A percentile compares a stretch with the other conserved stretches of the same genome.
phyloP scores from a whole-genome alignment of 2,888 invertebrate species.

The Rhyacophila evoluta region DNA sequence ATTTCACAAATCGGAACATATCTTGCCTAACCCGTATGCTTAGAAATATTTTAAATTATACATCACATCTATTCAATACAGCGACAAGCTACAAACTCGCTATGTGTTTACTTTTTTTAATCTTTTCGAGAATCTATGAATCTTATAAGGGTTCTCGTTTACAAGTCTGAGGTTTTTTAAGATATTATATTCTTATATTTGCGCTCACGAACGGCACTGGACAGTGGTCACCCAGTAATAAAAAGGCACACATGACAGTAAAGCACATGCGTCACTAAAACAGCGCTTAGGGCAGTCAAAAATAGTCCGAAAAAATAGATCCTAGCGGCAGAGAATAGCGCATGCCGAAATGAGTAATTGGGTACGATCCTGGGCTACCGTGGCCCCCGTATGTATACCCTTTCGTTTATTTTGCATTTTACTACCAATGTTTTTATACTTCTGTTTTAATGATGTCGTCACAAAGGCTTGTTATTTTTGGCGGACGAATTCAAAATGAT shows the following conservation, averaged over 20 bases:
- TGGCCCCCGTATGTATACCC: not conserved
- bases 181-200: not conserved
- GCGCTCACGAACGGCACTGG: not conserved
- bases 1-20: no score
- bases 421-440: constrained; percentile 48
- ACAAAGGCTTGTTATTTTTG: constrained; percentile 53
- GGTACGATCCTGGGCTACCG: constrained; percentile 35
- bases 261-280: constrained; percentile 45
- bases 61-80: no score
- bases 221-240: not conserved
- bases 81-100: no score
- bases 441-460: constrained; percentile 49
- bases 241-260: constrained; percentile 34
- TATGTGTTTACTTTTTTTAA: no score
- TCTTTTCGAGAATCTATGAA: no score
- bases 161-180: not conserved
- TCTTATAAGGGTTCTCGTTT: no score
- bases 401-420: constrained; percentile 52
- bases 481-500: constrained; percentile 49
- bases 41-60: no score
- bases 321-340: constrained; percentile 5
- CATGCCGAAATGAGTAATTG: constrained; percentile 46
- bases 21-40: no score
- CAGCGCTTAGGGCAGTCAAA: constrained; percentile 42
- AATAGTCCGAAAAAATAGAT: constrained; percentile 43